These are phyloP conservation scores for Drosophila eohydei DNA, from an alignment of 2,888 invertebrate species.

Conservation along the genomic window DNA sequence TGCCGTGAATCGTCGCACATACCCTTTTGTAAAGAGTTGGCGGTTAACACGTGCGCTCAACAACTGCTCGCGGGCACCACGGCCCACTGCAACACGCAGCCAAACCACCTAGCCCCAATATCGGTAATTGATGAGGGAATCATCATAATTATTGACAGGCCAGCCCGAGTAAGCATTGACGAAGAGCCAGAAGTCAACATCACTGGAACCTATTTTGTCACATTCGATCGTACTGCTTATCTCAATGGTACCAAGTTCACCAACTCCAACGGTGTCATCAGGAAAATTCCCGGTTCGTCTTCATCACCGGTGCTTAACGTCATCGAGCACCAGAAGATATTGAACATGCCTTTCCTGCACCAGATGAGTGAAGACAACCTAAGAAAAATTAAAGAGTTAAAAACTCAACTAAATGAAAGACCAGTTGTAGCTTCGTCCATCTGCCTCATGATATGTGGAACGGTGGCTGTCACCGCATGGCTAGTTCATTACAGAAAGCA, in stretches of 20 bases:
- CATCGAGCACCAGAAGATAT: no score
- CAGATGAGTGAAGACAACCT: no score
- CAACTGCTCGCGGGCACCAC: not conserved
- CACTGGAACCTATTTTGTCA: not conserved
- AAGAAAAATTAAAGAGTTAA: no score
- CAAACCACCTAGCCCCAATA: not conserved
- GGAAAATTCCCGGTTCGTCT: not conserved
- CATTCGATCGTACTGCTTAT: not conserved
- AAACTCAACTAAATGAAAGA: not conserved
- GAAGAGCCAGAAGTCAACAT: not conserved
- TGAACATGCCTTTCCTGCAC: no score
- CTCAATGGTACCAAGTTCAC: not conserved
- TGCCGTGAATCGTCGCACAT: slow-evolving; percentile 1
- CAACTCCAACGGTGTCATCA: not conserved
- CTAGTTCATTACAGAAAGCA: not conserved
- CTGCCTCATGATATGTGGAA: not conserved
- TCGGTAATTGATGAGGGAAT: not conserved
- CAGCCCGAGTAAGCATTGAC: not conserved
- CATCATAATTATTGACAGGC: no score
- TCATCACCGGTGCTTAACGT: no score
- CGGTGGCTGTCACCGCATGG: not conserved
- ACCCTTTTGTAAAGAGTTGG: not conserved
- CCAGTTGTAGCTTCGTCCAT: not conserved
- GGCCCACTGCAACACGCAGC: not conserved
- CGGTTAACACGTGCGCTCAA: not conserved